phyloP scores from a whole-genome alignment of 2,888 invertebrate species.

The Protophormia terraenovae region DNA sequence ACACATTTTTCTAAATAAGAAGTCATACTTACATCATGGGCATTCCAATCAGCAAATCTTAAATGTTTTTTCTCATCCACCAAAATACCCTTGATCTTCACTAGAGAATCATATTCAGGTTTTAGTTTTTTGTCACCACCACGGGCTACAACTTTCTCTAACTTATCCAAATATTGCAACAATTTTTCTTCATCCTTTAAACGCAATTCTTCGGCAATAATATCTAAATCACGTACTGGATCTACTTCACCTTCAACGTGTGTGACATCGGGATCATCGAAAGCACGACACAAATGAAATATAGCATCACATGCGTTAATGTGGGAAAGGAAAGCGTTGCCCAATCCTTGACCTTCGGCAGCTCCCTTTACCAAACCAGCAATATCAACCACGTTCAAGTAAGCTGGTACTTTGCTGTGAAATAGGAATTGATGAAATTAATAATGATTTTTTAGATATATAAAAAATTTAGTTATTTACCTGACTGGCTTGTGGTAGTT shows the following conservation, averaged over 20 bases:
- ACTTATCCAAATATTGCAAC: conserved; percentile 90
- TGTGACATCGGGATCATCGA: conserved; percentile 98
- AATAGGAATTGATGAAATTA: background rate
- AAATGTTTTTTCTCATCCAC: conserved; percentile 96
- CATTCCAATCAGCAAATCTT: conserved; percentile 96
- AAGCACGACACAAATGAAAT: conserved; percentile 97
- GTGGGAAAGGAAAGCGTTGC: conserved; percentile 99
- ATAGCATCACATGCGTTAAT: conserved; percentile 99
- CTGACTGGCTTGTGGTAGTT: conserved; percentile 96
- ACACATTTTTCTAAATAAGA: conserved; percentile 7
- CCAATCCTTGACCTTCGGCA: conserved; percentile 96
- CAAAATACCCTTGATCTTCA: conserved; percentile 91
- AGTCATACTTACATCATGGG: conserved; percentile 89
- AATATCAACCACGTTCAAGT: conserved; percentile 98
- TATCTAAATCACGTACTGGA: conserved; percentile 97
- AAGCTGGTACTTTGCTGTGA: conserved; percentile 97
- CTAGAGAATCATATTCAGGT: conserved; percentile 94
- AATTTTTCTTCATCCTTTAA: conserved; percentile 96
- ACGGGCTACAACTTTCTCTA: conserved; percentile 91
- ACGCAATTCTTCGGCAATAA: conserved; percentile 96
- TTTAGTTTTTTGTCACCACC: conserved; percentile 97
- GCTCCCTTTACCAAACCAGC: conserved; percentile 99
- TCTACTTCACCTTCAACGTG: conserved; percentile 99
- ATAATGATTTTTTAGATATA: background rate
- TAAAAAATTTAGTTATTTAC: conserved; percentile 81